Base-by-base conservation (phyloP, 1,140 invertebrate species). In the Drosophila arizonae region DNA sequence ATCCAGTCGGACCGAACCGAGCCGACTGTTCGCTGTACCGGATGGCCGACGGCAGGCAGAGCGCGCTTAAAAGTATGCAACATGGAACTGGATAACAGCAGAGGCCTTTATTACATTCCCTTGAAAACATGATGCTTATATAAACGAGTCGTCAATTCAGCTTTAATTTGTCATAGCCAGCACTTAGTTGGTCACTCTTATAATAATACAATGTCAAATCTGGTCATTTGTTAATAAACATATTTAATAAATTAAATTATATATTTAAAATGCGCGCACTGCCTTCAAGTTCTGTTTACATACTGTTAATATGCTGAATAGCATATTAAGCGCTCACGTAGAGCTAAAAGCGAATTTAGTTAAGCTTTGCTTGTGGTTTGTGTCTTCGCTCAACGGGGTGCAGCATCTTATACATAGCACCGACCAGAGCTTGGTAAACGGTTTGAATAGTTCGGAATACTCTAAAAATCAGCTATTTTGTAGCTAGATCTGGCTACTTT, bases 51-150 rank as follows among this genome's bases (percentile, higher is more conserved):
- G 56, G 9, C n/a, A 52, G 17, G 26, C 36, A 56, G 39, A 6
- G 56, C 41, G 50, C 70, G 64, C 70, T 72, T 33, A 46, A 72
- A 72, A 72, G 70, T 64, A 72, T 60, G 64, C 70, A 60, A 61
- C 50, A 68, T n/a, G 17, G 24, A 21, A 24, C 1, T 10, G 10
- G 39, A 30, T 67, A 68, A 55, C 70, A 66, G 28, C 21, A 36
- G 0, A n/a, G 30, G 10, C n/a, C 8, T 9, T 0, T 13, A 41
- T 72, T 61, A 68, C 70, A 72, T 39, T 13, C 56, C 24, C 33
- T 39, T 72, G 63, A 67, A 67, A 72, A 58, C 13, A 30, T 6
- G 10, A 2, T 3, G 8, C 0, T 60, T 66, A 71, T 21, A 54
- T 33, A 13, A 11, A 9, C 11, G 10, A 2, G 10, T 50, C 10